Percentiles rank a stretch among this genome's conserved stretches.
phyloP scores from a whole-genome alignment of 2,113 vertebrate species.

The Nerophis lumbriciformis region DNA sequence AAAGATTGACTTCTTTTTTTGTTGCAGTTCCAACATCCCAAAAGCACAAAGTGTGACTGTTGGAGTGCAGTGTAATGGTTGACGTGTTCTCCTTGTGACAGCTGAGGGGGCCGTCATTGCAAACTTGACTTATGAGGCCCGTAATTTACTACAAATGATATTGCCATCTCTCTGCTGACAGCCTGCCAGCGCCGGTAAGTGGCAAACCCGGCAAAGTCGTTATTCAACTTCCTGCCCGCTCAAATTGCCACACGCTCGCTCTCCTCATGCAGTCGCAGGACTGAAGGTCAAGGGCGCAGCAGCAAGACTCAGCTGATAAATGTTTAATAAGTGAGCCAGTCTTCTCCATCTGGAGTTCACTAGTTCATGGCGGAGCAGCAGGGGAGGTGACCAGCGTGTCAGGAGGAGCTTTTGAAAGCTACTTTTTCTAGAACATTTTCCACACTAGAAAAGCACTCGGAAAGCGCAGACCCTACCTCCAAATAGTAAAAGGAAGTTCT shows the following conservation, averaged over 20 bases:
- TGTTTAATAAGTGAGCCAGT: slow-evolving; percentile 52
- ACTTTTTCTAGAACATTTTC: slow-evolving; percentile 7
- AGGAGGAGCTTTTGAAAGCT: slow-evolving; percentile 37
- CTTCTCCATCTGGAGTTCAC: slow-evolving; percentile 47
- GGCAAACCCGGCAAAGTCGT: slow-evolving; percentile 33
- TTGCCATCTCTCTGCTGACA: slow-evolving; percentile 43
- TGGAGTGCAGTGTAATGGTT: slow-evolving; percentile 5
- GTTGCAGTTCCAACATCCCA: slow-evolving; percentile 4
- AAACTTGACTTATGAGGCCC: slow-evolving; percentile 37
- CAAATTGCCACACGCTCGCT: slow-evolving; percentile 15
- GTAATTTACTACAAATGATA: slow-evolving; percentile 57
- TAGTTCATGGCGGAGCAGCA: slow-evolving; percentile 35
- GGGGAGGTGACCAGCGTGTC: slow-evolving; percentile 26
- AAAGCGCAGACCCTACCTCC: no score
- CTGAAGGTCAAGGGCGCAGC: slow-evolving; percentile 44
- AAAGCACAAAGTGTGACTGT: slow-evolving; percentile 3
- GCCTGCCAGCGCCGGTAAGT: slow-evolving; percentile 36
- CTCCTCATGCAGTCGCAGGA: slow-evolving; percentile 17
- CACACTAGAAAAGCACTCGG: not conserved
- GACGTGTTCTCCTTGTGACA: slow-evolving; percentile 16
- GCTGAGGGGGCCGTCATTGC: slow-evolving; percentile 47
- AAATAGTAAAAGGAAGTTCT: no score
- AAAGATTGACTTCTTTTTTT: not conserved
- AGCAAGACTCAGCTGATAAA: slow-evolving; percentile 35
- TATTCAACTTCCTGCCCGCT: slow-evolving; percentile 29